These are phyloP conservation scores for Resseliella maxima DNA, from an alignment of 2,888 invertebrate genomes.

Conservation along the genomic window DNA sequence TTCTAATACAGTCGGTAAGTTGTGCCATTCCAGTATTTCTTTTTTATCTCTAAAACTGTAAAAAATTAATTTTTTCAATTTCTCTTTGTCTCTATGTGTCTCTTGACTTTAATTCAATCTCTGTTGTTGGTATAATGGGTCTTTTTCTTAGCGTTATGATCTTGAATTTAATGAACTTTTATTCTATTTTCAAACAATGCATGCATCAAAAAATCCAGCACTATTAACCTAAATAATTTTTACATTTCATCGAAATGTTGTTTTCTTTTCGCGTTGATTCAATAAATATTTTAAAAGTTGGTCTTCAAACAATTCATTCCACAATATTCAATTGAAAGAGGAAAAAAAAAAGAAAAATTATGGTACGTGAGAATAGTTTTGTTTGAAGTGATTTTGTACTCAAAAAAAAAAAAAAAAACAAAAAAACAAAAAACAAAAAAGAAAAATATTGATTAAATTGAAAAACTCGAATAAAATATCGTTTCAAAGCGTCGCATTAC, in stretches of 20 bases:
- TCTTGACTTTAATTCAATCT: constrained; percentile 67
- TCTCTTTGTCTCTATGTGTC: neutral
- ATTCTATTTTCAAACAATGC: constrained; percentile 70
- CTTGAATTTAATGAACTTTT: constrained; percentile 71
- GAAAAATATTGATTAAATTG: constrained; percentile 39
- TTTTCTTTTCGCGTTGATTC: too few species aligned
- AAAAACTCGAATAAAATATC: neutral
- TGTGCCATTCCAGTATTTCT: constrained; percentile 17
- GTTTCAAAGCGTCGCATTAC: neutral
- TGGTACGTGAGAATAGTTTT: neutral
- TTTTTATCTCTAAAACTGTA: neutral
- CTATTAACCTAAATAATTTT: neutral
- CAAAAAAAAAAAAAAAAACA: neutral
- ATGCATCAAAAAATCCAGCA: neutral
- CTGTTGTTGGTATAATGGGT: constrained; percentile 72
- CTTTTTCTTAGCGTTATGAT: constrained; percentile 73
- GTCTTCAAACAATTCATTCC: too few species aligned
- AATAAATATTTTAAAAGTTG: too few species aligned
- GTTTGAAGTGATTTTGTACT: neutral
- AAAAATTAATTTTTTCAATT: too few species aligned
- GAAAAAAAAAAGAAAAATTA: neutral
- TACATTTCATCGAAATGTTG: too few species aligned
- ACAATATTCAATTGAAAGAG: neutral
- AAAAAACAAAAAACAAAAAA: too few species aligned
- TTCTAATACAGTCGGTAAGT: constrained; percentile 65